These are phyloP conservation scores for Sinhomidia bicolor DNA, from an alignment of 2,888 invertebrate genomes.

Conservation along the genomic window DNA sequence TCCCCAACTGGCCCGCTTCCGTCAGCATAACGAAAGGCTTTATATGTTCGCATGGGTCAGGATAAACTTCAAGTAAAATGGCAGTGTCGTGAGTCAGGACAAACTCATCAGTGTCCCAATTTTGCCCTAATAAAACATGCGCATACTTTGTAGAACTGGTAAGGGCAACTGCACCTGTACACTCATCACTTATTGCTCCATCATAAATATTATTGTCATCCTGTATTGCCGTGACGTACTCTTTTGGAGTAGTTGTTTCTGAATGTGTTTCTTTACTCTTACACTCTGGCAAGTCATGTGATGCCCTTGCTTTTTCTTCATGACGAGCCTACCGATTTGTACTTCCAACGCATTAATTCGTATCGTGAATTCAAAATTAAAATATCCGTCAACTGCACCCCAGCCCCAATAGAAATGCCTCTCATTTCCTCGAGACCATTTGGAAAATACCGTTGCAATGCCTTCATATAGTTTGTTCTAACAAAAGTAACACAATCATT, in stretches of 20 bases:
- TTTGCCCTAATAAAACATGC: constrained; percentile 73
- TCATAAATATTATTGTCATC: not conserved
- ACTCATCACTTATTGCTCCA: constrained; percentile 43
- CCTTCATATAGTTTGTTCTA: constrained; percentile 63
- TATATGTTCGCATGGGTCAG: constrained; percentile 73
- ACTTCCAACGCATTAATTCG: constrained; percentile 68
- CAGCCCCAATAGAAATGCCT: constrained; percentile 74
- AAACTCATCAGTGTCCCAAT: constrained; percentile 73
- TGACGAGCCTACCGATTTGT: not conserved
- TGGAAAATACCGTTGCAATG: constrained; percentile 64
- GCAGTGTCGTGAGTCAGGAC: constrained; percentile 72
- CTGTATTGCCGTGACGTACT: not conserved
- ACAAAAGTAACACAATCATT: constrained; percentile 68
- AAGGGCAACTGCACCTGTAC: constrained; percentile 74
- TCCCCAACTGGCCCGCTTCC: constrained; percentile 74
- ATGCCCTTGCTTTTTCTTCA: constrained; percentile 1
- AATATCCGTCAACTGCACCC: constrained; percentile 68
- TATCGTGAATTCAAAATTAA: constrained; percentile 74
- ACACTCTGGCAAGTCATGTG: constrained; percentile 24
- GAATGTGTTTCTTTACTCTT: not conserved
- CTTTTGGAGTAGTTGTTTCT: not conserved
- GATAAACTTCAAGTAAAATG: constrained; percentile 74
- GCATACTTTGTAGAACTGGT: constrained; percentile 67
- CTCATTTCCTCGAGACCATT: constrained; percentile 74
- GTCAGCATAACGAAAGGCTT: constrained; percentile 73